Percentiles rank a stretch among this genome's conserved stretches.
Evolutionary conservation across 2,797 vertebrate species (phyloP).

Genomic region (Syngnathus rostellatus): DNA sequence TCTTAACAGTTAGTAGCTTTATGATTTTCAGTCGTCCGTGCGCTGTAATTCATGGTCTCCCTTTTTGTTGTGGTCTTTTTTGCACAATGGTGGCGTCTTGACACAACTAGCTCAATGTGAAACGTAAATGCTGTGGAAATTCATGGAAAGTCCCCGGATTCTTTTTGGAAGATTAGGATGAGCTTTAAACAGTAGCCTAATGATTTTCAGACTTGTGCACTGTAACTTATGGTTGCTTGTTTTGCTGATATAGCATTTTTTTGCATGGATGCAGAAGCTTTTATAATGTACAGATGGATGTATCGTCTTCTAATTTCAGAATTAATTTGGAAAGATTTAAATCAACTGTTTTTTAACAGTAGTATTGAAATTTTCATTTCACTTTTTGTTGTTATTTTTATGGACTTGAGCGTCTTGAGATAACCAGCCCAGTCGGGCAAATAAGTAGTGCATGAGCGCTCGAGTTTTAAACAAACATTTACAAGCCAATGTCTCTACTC

Average conservation of each 20-base stretch:
- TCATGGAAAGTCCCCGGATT: neutral
- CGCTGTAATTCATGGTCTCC: neutral
- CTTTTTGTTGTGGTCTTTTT: neutral
- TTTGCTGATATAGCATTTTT: neutral
- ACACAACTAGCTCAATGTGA: neutral
- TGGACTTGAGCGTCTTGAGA: constrained; percentile 8
- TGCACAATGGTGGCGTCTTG: neutral
- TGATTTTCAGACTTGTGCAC: neutral
- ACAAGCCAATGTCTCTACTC: constrained; percentile 9
- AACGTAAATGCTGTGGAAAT: neutral
- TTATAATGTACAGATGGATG: neutral
- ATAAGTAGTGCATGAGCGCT: constrained; percentile 41
- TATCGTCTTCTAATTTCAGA: neutral
- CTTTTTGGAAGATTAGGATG: neutral
- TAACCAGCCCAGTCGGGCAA: constrained; percentile 24
- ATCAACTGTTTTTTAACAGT: neutral
- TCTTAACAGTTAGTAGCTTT: neutral
- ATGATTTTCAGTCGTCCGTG: constrained; percentile 39
- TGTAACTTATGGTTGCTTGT: neutral
- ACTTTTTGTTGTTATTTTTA: neutral
- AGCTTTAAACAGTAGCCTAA: neutral
- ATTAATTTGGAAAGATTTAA: neutral
- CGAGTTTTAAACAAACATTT: constrained; percentile 44
- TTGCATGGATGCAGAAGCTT: neutral
- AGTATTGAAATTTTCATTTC: neutral